A percentile compares a stretch with the other conserved stretches of the same genome.
Conservation (phyloP, 2,113 vertebrate genomes). For the Neolamprologus longior region DNA sequence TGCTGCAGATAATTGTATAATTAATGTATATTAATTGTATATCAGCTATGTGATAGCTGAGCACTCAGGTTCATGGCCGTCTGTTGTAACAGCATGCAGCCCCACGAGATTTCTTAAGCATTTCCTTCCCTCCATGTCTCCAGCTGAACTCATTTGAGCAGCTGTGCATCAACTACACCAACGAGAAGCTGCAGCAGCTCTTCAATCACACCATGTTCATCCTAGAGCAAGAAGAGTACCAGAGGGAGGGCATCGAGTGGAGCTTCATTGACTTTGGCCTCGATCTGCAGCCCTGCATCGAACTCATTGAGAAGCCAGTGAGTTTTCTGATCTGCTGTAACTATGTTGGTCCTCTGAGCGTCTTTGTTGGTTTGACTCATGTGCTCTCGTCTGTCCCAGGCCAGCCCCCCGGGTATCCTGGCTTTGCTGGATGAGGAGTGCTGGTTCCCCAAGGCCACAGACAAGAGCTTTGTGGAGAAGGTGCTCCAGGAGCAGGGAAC, state of each 20-base stretch:
- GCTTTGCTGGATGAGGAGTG: slow-evolving; percentile 96
- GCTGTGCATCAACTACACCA: slow-evolving; percentile 98
- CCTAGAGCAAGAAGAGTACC: slow-evolving; percentile 98
- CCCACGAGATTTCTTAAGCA: neutral
- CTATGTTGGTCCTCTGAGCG: neutral
- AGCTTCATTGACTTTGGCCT: slow-evolving; percentile 98
- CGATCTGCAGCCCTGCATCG: slow-evolving; percentile 95
- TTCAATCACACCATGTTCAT: slow-evolving; percentile 99
- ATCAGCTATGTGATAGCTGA: neutral
- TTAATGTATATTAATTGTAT: neutral
- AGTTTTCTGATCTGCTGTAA: slow-evolving; percentile 29
- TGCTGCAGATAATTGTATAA: neutral
- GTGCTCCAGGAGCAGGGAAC: slow-evolving; percentile 92
- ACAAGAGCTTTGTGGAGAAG: slow-evolving; percentile 98
- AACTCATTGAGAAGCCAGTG: slow-evolving; percentile 92
- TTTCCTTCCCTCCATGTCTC: neutral
- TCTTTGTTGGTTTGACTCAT: neutral
- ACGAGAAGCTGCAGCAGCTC: slow-evolving; percentile 97
- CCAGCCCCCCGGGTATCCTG: slow-evolving; percentile 91
- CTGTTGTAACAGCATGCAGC: neutral
- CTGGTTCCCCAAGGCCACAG: slow-evolving; percentile 98
- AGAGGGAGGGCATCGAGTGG: slow-evolving; percentile 97
- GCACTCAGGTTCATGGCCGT: neutral
- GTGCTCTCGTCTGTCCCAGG: slow-evolving; percentile 58
- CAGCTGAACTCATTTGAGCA: slow-evolving; percentile 98